A percentile compares a stretch with the other conserved stretches of the same genome.
Conservation (phyloP, 2,888 invertebrate genomes). For the Caenorhabditis sp. region DNA sequence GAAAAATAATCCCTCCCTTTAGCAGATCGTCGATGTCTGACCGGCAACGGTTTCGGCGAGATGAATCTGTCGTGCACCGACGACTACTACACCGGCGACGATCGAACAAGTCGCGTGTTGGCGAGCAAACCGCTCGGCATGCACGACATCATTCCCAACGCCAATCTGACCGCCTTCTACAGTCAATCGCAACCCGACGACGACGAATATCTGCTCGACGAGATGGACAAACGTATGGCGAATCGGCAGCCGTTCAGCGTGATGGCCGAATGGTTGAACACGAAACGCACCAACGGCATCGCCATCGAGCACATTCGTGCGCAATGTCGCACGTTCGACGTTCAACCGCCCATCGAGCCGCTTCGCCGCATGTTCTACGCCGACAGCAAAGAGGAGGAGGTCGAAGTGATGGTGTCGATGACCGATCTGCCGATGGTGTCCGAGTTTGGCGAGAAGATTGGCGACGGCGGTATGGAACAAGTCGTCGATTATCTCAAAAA, state of each 20-base stretch:
- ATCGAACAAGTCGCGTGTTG: slow-evolving; percentile 4
- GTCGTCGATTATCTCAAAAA: slow-evolving; percentile 24
- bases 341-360: slow-evolving; percentile 35
- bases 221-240: slow-evolving; percentile 1
- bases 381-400: slow-evolving; percentile 27
- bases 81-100: slow-evolving; percentile 43
- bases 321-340: slow-evolving; percentile 19
- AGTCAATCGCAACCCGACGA: background rate
- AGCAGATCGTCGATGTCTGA: slow-evolving; percentile 35
- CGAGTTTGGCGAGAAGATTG: slow-evolving; percentile 5
- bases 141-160: slow-evolving; percentile 7
- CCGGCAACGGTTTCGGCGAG: slow-evolving; percentile 48
- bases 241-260: slow-evolving; percentile 7
- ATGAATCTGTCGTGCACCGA: slow-evolving; percentile 47
- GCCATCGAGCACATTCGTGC: slow-evolving; percentile 18
- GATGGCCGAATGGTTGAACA: slow-evolving; percentile 10
- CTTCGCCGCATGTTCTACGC: slow-evolving; percentile 41
- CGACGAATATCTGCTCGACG: slow-evolving; percentile 17
- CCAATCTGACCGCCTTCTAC: background rate
- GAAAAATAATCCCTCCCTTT: too few relatives aligned
- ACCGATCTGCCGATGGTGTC: background rate
- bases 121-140: background rate
- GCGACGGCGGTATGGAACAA: slow-evolving; percentile 3
- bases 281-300: background rate
- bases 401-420: slow-evolving; percentile 43